A percentile compares a stretch with the other conserved stretches of the same genome.
These are phyloP conservation scores for Leptoclinus maculatus DNA, from an alignment of 2,797 vertebrate genomes.

Conservation along the genomic window DNA sequence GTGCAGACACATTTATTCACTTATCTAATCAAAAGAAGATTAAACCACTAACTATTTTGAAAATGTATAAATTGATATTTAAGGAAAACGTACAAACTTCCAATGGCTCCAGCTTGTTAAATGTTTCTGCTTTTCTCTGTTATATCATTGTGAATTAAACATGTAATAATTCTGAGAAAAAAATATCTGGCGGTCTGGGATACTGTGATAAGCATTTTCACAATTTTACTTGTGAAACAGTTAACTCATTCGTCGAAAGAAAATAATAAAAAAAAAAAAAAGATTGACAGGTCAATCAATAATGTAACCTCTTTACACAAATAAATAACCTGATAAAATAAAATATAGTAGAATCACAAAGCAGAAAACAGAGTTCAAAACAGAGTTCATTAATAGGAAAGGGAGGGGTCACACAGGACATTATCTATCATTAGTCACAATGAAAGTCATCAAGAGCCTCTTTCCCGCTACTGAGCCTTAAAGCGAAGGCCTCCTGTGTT, in stretches of 20 bases:
- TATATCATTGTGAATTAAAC: background rate
- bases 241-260: background rate
- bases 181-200: background rate
- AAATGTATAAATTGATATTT: background rate
- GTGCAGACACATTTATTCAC: background rate
- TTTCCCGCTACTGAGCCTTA: slow-evolving; percentile 19
- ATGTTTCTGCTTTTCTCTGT: background rate
- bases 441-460: slow-evolving; percentile 13
- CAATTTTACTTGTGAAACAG: background rate
- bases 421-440: slow-evolving; percentile 24
- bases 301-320: background rate
- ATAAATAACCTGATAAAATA: background rate
- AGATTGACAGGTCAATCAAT: too few relatives aligned
- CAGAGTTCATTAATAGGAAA: slow-evolving; percentile 47
- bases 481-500: slow-evolving; percentile 13
- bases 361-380: too few relatives aligned
- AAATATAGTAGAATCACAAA: background rate
- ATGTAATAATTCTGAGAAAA: background rate
- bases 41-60: background rate
- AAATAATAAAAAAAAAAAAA: background rate
- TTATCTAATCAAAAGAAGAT: background rate
- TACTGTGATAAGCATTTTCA: background rate
- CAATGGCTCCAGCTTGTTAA: background rate
- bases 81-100: background rate
- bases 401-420: slow-evolving; percentile 44